phyloP scores from a whole-genome alignment of 2,888 invertebrate species.

The Gerosis bhagava region DNA sequence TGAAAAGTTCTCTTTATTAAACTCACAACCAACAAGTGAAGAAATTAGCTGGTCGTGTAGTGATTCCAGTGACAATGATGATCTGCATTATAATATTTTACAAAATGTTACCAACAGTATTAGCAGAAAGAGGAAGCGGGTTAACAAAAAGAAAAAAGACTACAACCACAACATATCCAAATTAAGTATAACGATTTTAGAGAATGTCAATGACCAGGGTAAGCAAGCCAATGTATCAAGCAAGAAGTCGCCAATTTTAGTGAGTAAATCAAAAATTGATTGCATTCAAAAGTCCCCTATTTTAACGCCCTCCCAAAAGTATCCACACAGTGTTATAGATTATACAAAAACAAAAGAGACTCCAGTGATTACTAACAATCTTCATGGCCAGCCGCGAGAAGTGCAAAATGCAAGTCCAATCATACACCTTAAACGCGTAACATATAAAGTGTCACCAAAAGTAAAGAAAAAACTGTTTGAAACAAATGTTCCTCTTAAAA shows the following conservation, averaged over 20 bases:
- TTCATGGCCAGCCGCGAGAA: background rate
- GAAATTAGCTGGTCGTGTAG: constrained; percentile 68
- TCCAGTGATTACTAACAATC: too few relatives aligned
- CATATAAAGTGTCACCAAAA: constrained; percentile 41
- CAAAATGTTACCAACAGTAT: constrained; percentile 25
- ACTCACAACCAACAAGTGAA: constrained; percentile 59
- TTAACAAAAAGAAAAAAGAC: constrained; percentile 42
- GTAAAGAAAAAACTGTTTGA: constrained; percentile 53
- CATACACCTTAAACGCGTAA: constrained; percentile 42
- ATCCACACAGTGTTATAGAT: too few relatives aligned
- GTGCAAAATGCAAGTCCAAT: constrained; percentile 48
- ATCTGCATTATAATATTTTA: constrained; percentile 21
- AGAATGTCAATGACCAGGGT: constrained; percentile 37
- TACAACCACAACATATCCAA: constrained; percentile 52
- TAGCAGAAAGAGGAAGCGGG: constrained; percentile 55
- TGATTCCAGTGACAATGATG: constrained; percentile 63
- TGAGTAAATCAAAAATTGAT: constrained; percentile 11
- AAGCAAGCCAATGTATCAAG: background rate
- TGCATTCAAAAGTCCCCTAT: too few relatives aligned
- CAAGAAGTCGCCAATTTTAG: constrained; percentile 44
- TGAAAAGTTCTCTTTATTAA: constrained; percentile 55
- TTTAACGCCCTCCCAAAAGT: too few relatives aligned
- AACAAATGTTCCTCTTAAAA: background rate
- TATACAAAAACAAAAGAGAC: too few relatives aligned
- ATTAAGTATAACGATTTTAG: constrained; percentile 52